Conservation (phyloP, 2,797 vertebrate genomes). For the Crocodylus rhombifer region DNA sequence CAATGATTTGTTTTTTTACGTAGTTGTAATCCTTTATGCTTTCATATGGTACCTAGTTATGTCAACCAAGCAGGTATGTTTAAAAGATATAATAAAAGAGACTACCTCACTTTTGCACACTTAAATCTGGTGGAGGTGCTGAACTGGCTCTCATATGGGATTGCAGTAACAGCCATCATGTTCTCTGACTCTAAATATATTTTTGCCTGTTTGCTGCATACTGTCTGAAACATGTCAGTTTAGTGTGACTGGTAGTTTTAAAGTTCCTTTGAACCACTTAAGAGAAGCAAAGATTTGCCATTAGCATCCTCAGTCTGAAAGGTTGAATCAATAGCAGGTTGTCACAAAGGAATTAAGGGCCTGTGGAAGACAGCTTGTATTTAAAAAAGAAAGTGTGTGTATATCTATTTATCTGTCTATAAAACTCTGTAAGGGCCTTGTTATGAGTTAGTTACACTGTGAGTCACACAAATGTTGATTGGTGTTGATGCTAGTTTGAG, state of each 20-base stretch:
- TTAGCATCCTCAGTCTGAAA: not conserved
- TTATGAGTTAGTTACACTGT: no score
- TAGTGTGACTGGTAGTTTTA: not conserved
- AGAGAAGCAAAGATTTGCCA: not conserved
- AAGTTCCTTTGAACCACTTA: not conserved
- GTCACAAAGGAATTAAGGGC: not conserved
- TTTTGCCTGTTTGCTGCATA: not conserved
- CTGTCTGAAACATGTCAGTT: not conserved
- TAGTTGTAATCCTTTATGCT: not conserved
- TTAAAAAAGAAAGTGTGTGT: no score
- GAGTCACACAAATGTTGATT: no score
- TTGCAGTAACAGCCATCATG: accelerated
- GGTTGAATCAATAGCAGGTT: not conserved
- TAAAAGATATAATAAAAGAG: not conserved
- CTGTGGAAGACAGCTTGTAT: not conserved
- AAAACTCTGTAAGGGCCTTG: no score
- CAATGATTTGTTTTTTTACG: not conserved
- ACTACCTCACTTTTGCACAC: not conserved
- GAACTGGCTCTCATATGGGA: not conserved
- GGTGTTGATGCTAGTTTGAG: no score
- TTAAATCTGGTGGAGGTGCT: not conserved
- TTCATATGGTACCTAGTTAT: not conserved
- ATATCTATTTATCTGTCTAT: no score
- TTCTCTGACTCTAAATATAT: not conserved
- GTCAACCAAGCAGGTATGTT: not conserved